Evolutionary conservation across 2,113 vertebrate species (phyloP), one percentile per base, ranked within the genome.

Genomic region (Trinectes maculatus): DNA sequence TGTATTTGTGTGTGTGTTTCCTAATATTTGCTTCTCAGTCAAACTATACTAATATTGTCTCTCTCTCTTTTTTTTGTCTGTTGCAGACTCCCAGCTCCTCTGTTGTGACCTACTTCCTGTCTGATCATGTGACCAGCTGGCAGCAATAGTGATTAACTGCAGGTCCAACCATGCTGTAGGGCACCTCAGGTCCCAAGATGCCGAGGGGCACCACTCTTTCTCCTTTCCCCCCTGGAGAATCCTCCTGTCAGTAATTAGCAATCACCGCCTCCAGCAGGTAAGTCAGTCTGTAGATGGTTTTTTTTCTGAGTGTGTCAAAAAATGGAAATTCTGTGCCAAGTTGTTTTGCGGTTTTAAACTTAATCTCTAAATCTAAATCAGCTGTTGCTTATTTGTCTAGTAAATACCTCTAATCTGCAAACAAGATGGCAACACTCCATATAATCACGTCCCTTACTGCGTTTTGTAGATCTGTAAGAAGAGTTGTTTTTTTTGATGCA

Each of bases 51-150:
- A 43, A 62, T 77, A 22, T 6, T 1, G 15, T 29, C 9, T 55
- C 21, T 48, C n/a, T n/a, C n/a, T n/a, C n/a, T n/a, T n/a, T 25
- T 56, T 33, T 55, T 8, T 36, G 10, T 40, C 28, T 15, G 24
- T 12, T 68, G 48, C 53, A 61, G 72, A 48, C 47, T 61, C 65
- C 26, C 43, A 34, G 54, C 54, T 80, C 29, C 57, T 79, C 68
- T 43, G 43, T 62, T 73, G 31, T 90, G 86, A 49, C 88, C 88
- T 89, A 90, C 85, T 87, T 91, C 80, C 71, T 80, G 34, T 29
- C 42, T 47, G 64, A 43, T 83, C 87, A 89, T 48, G 82, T 89
- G 89, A 82, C 70, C 71, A 75, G 43, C 53, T 72, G 61, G 69
- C 60, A 83, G 67, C 42, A 19, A 8, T 5, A 42, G 57, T 89